Conservation (phyloP, 2,888 invertebrate genomes). For the Drosophila neotestacea region DNA sequence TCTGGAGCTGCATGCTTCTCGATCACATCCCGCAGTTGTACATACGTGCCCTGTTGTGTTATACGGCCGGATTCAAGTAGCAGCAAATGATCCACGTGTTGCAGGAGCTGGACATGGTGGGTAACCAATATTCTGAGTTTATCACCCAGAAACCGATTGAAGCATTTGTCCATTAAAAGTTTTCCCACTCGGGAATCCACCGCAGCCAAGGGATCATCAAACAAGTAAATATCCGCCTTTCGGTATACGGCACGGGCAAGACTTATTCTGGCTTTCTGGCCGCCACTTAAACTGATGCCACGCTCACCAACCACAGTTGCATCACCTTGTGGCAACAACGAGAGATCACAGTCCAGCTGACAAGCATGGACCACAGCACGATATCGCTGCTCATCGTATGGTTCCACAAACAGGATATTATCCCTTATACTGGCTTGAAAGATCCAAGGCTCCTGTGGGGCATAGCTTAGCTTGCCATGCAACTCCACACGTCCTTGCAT, state of each 20-base stretch:
- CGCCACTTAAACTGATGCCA: slow-evolving; percentile 90
- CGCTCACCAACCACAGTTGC: slow-evolving; percentile 87
- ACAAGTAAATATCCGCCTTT: slow-evolving; percentile 90
- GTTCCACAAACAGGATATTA: slow-evolving; percentile 95
- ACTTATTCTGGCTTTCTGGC: slow-evolving; percentile 91
- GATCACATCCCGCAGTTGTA: slow-evolving; percentile 86
- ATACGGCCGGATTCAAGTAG: slow-evolving; percentile 86
- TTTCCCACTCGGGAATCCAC: slow-evolving; percentile 92
- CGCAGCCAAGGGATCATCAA: slow-evolving; percentile 92
- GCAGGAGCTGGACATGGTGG: slow-evolving; percentile 88
- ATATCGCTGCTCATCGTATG: slow-evolving; percentile 87
- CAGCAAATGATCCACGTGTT: slow-evolving; percentile 86
- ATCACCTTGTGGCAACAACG: slow-evolving; percentile 87
- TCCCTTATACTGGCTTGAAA: slow-evolving; percentile 92
- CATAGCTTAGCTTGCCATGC: slow-evolving; percentile 90
- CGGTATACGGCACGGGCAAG: slow-evolving; percentile 90
- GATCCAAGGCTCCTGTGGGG: slow-evolving; percentile 93
- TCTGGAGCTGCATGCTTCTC: slow-evolving; percentile 84
- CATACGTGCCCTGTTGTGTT: slow-evolving; percentile 80
- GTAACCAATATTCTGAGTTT: slow-evolving; percentile 90
- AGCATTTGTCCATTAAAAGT: slow-evolving; percentile 90
- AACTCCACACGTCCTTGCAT: slow-evolving; percentile 87
- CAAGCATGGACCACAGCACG: slow-evolving; percentile 87
- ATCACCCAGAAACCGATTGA: slow-evolving; percentile 87
- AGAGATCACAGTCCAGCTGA: slow-evolving; percentile 88